A percentile compares a stretch with the other conserved stretches of the same genome.
phyloP scores from a whole-genome alignment of 2,888 invertebrate species.

The Lepidocyrtinus sp. region DNA sequence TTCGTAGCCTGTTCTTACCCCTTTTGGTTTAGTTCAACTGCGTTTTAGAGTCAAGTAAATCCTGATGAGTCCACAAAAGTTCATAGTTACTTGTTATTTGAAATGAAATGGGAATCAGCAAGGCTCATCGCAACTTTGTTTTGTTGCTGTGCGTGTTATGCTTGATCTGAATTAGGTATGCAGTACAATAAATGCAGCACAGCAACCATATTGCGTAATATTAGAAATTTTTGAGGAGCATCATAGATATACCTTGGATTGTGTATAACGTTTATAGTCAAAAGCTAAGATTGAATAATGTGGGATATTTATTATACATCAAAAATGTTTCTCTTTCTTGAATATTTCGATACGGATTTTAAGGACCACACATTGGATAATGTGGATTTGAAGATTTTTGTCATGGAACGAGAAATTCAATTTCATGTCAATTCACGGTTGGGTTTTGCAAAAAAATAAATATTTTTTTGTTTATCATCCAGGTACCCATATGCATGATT shows the following conservation, averaged over 20 bases:
- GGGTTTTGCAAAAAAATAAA: not conserved
- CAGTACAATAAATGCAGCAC: not conserved
- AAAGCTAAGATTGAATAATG: not conserved
- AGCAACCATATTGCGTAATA: not conserved
- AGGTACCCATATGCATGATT: no score
- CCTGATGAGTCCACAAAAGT: no score
- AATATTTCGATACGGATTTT: not conserved
- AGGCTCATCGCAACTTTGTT: no score
- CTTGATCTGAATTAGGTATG: constrained; percentile 5
- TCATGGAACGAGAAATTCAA: not conserved
- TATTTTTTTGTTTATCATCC: not conserved
- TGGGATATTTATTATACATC: not conserved
- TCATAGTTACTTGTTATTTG: no score
- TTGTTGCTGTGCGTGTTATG: no score
- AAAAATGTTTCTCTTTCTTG: not conserved
- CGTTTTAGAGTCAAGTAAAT: not conserved
- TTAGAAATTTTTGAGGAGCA: not conserved
- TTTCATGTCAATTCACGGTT: not conserved
- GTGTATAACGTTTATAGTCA: no score
- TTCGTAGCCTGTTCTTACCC: not conserved
- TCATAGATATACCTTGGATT: not conserved
- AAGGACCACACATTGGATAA: not conserved
- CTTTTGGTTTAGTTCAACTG: not conserved
- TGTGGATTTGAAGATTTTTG: not conserved
- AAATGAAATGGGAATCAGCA: no score